These are phyloP conservation scores for Antheraea mylitta DNA, from an alignment of 1,140 invertebrate species.

Conservation along the genomic window DNA sequence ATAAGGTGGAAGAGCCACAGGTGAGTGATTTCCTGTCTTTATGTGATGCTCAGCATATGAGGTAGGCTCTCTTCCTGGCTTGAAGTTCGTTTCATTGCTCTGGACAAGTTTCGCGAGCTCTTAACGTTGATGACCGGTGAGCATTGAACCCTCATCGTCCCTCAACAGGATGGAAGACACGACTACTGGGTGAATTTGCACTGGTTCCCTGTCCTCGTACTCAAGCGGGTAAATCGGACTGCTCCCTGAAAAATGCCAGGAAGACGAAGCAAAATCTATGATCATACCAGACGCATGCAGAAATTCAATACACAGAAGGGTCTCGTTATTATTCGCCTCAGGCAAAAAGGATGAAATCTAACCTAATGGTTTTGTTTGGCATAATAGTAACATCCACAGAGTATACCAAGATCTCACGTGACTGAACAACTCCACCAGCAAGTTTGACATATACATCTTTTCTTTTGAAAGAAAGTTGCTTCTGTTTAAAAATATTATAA, in stretches of 20 bases:
- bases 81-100: conserved; percentile 13
- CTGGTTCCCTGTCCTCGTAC: background rate
- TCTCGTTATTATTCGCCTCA: conserved; percentile 23
- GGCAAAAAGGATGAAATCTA: conserved; percentile 23
- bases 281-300: conserved; percentile 14
- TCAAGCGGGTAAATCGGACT: conserved; percentile 13
- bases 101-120: conserved; percentile 10
- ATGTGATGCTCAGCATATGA: background rate
- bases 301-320: conserved; percentile 28
- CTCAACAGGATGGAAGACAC: background rate
- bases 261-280: conserved; percentile 20
- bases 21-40: conserved; percentile 27
- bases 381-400: conserved; percentile 12
- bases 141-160: conserved; percentile 11
- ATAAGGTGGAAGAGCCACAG: conserved; percentile 44
- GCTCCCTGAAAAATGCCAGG: conserved; percentile 17
- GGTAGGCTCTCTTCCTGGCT: conserved; percentile 22
- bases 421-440: conserved; percentile 3
- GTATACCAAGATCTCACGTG: background rate
- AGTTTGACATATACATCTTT: conserved; percentile 2
- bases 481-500: conserved; percentile 1
- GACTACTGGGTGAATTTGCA: background rate
- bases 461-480: background rate
- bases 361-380: conserved; percentile 5
- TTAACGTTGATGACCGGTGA: conserved; percentile 5